Conservation (phyloP, 2,113 vertebrate species). For the Deroptyus accipitrinus region DNA sequence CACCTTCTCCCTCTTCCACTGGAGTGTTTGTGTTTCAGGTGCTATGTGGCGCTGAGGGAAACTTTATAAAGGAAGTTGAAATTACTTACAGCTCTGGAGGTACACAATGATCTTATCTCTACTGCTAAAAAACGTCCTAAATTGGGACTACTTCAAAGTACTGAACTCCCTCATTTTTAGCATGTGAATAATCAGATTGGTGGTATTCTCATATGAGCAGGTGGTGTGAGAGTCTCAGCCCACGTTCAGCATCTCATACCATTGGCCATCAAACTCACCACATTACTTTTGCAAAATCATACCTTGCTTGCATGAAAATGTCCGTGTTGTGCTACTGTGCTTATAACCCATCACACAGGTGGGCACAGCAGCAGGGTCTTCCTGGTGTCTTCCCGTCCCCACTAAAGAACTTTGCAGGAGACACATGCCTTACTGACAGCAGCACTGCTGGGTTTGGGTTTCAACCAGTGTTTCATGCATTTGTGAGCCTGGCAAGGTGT, state of each 20-base stretch:
- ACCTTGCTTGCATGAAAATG: background rate
- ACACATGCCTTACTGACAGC: background rate
- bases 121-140: background rate
- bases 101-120: background rate
- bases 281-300: background rate
- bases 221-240: too few species aligned
- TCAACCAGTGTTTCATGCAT: background rate
- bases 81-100: background rate
- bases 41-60: background rate
- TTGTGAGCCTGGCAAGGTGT: background rate
- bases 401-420: background rate
- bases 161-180: background rate
- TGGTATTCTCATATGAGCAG: background rate
- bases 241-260: background rate
- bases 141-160: background rate
- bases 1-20: background rate
- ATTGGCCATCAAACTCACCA: background rate
- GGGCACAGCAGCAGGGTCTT: background rate
- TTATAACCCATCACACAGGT: background rate
- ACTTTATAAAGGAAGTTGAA: background rate
- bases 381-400: background rate
- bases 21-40: background rate
- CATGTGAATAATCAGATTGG: background rate
- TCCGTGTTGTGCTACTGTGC: rapidly evolving
- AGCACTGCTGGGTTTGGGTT: background rate